Evolutionary conservation across 2,797 vertebrate species (phyloP), one percentile per base, ranked within the genome.

Genomic region (Yasuhikotakia modesta): DNA sequence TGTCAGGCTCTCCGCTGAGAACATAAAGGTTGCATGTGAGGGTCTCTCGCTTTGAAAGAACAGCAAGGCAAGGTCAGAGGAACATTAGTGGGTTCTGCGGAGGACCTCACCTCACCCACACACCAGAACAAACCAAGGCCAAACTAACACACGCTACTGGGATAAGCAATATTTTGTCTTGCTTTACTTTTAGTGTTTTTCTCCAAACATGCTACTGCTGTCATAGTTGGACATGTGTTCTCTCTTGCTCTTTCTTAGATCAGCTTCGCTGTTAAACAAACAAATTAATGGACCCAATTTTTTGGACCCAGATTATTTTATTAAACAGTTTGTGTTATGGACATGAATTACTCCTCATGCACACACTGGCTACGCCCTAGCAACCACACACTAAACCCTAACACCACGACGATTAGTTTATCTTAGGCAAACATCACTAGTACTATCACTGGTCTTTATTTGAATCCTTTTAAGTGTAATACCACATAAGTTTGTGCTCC

Each of bases 1-100:
- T 14, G 1, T 5, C 71, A 74, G n/a, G 46, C 71, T 21, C 45
- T 73, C 71, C 8, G 13, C 58, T 39, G 30, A 74, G 30, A 74
- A 65, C 46, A 65, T 43, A 17, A 65, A 65, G 72, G 14, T 24
- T 32, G 30, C 24, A 17, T 8, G 0, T 73, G 10, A 52, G 21
- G 30, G 46, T 27, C 46, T 74, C 19, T 24, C 0, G 5, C 21
- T 74, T 53, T 74, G 27, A 11, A 21, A 43, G 32, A 55, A 65
- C 30, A 53, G 32, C 17, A 16, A 53, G 19, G 10, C 61, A 53
- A 19, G 32, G 21, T 75, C 5, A 66, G 11, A 50, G 48, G 10
- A 19, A 27, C n/a, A 17, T 22, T 12, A 75, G 8, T 35, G 60
- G 39, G 17, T 32, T 32, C 7, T 57, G 17, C 16, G 4, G 60